These are phyloP conservation scores for Drosophila atroscutellata DNA, from an alignment of 2,888 invertebrate species.

Conservation along the genomic window DNA sequence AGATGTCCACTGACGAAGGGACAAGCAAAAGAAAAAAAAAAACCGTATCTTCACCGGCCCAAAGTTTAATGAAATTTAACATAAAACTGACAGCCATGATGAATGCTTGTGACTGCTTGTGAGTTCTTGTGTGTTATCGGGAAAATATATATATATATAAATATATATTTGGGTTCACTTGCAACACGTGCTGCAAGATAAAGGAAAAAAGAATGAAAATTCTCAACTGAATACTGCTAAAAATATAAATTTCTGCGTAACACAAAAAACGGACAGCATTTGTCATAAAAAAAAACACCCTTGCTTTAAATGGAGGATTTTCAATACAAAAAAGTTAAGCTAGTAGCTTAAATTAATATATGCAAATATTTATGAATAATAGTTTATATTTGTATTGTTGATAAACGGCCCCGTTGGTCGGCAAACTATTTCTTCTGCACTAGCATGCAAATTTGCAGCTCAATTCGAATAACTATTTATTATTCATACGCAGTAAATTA, in stretches of 20 bases:
- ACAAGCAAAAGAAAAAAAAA: not conserved
- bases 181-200: conserved; percentile 41
- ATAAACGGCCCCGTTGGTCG: conserved; percentile 1
- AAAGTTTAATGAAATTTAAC: conserved; percentile 74
- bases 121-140: conserved; percentile 1
- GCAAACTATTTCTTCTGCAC: not conserved
- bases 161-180: not conserved
- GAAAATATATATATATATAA: conserved; percentile 5
- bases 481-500: conserved; percentile 22
- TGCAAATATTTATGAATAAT: conserved; percentile 9
- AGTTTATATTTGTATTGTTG: not conserved
- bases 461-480: conserved; percentile 10
- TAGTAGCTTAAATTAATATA: not conserved
- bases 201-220: conserved; percentile 1
- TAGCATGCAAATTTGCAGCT: conserved; percentile 8
- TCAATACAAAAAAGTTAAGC: not conserved
- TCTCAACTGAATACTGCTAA: conserved; percentile 4
- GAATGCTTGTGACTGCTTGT: conserved; percentile 46
- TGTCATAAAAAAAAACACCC: not conserved
- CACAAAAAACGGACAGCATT: not conserved
- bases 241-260: not conserved
- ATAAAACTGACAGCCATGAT: conserved; percentile 65
- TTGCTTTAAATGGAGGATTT: not conserved
- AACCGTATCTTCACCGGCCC: conserved; percentile 18
- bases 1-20: conserved; percentile 38